A percentile compares a stretch with the other conserved stretches of the same genome.
Evolutionary conservation across 1,140 invertebrate genomes (phyloP).

Genomic region (Drosophila quadrilineata): DNA sequence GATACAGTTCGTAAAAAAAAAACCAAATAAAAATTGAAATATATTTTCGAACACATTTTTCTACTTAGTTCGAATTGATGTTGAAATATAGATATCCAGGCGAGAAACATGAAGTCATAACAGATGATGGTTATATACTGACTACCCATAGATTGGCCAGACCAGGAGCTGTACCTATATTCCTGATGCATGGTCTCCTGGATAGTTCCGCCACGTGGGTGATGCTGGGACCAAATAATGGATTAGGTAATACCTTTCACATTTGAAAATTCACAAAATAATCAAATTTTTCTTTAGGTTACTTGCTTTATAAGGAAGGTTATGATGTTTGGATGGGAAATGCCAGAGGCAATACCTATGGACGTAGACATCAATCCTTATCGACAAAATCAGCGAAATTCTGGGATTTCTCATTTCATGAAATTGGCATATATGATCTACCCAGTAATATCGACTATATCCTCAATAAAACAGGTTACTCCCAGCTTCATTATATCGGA

Average conservation of each 20-base stretch:
- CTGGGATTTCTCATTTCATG: constrained; percentile 21
- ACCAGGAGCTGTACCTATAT: neutral
- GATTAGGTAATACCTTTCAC: neutral
- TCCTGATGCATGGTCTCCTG: constrained; percentile 1
- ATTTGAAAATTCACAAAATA: too few relatives aligned
- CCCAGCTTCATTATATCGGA: constrained; percentile 15
- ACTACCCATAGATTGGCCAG: constrained; percentile 75
- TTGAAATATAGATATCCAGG: constrained; percentile 78
- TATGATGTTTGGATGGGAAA: constrained; percentile 22
- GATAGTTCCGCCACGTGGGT: constrained; percentile 1
- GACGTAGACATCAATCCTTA: neutral
- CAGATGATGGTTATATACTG: constrained; percentile 83
- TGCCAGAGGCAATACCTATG: constrained; percentile 10
- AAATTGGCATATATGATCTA: constrained; percentile 21
- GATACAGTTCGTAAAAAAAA: too few relatives aligned
- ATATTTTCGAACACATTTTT: too few relatives aligned
- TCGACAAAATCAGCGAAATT: neutral
- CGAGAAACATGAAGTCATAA: constrained; percentile 82
- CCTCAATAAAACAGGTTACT: neutral
- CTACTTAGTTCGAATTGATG: neutral
- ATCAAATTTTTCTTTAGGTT: neutral
- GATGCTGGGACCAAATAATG: neutral
- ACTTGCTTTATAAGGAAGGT: neutral
- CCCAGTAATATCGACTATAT: constrained; percentile 7
- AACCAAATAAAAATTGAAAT: too few relatives aligned